These are phyloP conservation scores for Gymnothorax javanicus DNA, from an alignment of 2,797 vertebrate genomes.

Conservation along the genomic window DNA sequence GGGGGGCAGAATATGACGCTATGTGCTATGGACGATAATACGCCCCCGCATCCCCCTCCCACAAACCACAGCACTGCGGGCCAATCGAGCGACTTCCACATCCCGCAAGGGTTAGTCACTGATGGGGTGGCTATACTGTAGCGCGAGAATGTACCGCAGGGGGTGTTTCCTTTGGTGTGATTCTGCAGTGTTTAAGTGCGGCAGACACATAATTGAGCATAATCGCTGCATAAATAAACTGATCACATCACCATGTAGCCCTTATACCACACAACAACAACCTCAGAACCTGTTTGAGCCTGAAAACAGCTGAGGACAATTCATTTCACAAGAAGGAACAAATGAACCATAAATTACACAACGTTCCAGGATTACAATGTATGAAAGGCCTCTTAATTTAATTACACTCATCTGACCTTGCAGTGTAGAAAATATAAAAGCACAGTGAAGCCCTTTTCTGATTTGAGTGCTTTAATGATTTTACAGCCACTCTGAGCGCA, in stretches of 20 bases:
- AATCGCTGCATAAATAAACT: not conserved
- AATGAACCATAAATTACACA: slow-evolving; percentile 15
- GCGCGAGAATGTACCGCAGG: not conserved
- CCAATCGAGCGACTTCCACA: slow-evolving; percentile 28
- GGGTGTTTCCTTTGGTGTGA: not conserved
- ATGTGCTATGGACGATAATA: not conserved
- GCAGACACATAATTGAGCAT: not conserved
- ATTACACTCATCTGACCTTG: slow-evolving; percentile 20
- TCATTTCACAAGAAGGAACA: not conserved
- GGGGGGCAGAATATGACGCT: slow-evolving; percentile 1
- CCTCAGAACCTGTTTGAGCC: not conserved
- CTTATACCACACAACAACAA: not conserved
- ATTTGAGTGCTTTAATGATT: slow-evolving; percentile 58
- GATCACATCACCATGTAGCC: not conserved
- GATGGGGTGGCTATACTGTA: slow-evolving; percentile 32
- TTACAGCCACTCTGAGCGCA: slow-evolving; percentile 53
- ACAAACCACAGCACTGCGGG: not conserved
- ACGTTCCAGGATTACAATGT: not conserved
- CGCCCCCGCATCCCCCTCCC: not conserved
- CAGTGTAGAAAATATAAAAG: slow-evolving; percentile 41
- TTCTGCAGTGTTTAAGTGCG: not conserved
- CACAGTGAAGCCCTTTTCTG: slow-evolving; percentile 50
- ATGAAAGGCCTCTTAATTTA: not conserved
- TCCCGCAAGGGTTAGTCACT: slow-evolving; percentile 34
- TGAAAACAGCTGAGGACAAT: not conserved